Evolutionary conservation across 2,113 vertebrate species (phyloP), one percentile per base, ranked within the genome.

Genomic region (Dromaius novaehollandiae): DNA sequence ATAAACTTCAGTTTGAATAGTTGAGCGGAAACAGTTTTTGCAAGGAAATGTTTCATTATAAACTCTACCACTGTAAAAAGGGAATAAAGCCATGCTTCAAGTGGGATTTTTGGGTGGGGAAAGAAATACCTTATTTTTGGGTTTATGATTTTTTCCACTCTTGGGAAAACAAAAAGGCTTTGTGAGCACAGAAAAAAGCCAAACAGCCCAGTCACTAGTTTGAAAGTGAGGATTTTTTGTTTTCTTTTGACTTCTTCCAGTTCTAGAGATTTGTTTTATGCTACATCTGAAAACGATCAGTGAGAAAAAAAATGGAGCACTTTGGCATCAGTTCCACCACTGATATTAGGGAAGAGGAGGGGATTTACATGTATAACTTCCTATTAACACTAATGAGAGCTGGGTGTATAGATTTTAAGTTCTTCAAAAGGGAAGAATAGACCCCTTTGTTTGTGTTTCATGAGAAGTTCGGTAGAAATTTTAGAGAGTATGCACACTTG

Each of bases 391-490:
- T 44, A 87, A 34, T 48, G 11, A 28, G 7, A 82, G 4, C 2
- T 83, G n/a, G n/a, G 17, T 46, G 12, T 70, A 34, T 66, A 88
- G 93, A 85, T 88, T 50, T 38, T 55, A 19, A 69, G 13, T 51
- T 89, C 34, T 64, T 6, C 50, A 79, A 42, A 88, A 89, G 2
- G 9, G 65, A 88, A 83, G 42, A 96, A 91, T 24, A 94, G 65
- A 71, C 28, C 4, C 38, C 28, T 90, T 68, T 76, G 28, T 82
- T 65, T 76, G 28, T 82, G 50, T 26, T 38, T 79, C 75, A 96
- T 90, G 86, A 94, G 92, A 93, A 71, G 38, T 90, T 73, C 46
- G 50, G 38, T 76, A 17, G 48, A 93, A 88, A 74, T 63, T 77
- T n/a, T 53, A 92, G 8, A 38, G 15, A 89, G 46, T 4, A 70